Base-by-base conservation (phyloP, 2,797 vertebrate genomes). In the Ficedula albicollis region DNA sequence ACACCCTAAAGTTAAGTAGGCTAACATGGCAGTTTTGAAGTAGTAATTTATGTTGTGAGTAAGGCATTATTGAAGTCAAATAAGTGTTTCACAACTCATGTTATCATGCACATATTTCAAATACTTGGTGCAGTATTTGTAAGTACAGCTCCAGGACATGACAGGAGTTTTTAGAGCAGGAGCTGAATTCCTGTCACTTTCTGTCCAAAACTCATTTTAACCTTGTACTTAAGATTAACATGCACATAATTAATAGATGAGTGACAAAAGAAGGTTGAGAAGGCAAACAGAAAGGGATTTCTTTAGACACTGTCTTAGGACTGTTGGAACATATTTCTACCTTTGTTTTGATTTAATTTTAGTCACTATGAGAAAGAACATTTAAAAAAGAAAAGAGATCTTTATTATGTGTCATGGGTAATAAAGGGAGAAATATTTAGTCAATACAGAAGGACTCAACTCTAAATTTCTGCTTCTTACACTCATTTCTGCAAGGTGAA, bases 11-110 rank as follows among this genome's bases (percentile, higher is more conserved):
- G 52, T 89, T 91, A 70, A 89, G 54, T 75, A 89, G 76, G 62
- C 62, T 91, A 89, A 52, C 32, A 26, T 34, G 60, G 64, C 76
- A 92, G 39, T 80, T 96, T 59, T 77, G 54, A 83, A 92, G 51
- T 72, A 89, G 75, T 58, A 81, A 94, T 94, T 94, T 84, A 43
- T 62, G 63, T 81, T 85, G 84, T 84, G 78, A 75, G 60, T 66
- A 79, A 92, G 39, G 10, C 36, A 27, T 86, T 93, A 78, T 41
- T 92, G 67, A 92, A 92, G 60, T 63, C 88, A 87, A 90, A 38
- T 68, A 52, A 70, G 38, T 83, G 36, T 85, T 89, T 93, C 62
- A 84, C 60, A 80, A 44, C 62, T 56, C 9, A 2, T 22, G 41
- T 86, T 39, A 75, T 81, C n/a, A 29, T 39, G 54, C 21, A 18